Evolutionary conservation across 2,797 vertebrate species (phyloP), one percentile per base, ranked within the genome.

Genomic region (Ammospiza maritima): DNA sequence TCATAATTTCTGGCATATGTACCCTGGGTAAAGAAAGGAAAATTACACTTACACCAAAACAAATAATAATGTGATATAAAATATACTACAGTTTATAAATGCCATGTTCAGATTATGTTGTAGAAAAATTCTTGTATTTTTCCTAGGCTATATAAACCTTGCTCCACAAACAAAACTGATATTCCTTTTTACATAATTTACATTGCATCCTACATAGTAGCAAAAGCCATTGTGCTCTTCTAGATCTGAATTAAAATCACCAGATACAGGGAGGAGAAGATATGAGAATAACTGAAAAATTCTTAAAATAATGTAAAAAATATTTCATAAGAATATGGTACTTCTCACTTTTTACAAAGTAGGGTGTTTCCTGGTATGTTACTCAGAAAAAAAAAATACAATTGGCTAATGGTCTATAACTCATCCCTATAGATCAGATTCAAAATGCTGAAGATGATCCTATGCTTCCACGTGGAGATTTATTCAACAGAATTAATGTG

Each of bases 1-100:
- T 90, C 80, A 44, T 93, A 85, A 90, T 87, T 87, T 96, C 83
- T 96, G 86, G 94, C 94, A 94, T 58, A 90, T 0, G 5, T 89
- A 86, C 75, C 26, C 44, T 65, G 61, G 87, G 82, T 36, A 91
- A 96, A 93, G 79, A 93, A 87, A 96, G 29, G 2, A 71, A 95
- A 89, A 85, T 54, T 60, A 71, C 75, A 81, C 16, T 57, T 60
- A 71, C 65, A 79, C 17, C 2, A 8, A 60, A 84, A 23, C 19
- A 82, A 72, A 72, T 56, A 34, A 94, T 90, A 92, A 76, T 1
- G 1, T 29, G 66, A 48, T 18, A 53, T 40, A 54, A 88, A 82
- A 60, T 67, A 84, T 7, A 29, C 42, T 60, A 40, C 13, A 19
- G 22, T 78, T 82, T 53, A 48, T 48, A 84, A 76, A 78, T 4